Percentiles rank a stretch among this genome's conserved stretches.
phyloP scores from a whole-genome alignment of 2,113 vertebrate genomes.

The Sardina pilchardus region DNA sequence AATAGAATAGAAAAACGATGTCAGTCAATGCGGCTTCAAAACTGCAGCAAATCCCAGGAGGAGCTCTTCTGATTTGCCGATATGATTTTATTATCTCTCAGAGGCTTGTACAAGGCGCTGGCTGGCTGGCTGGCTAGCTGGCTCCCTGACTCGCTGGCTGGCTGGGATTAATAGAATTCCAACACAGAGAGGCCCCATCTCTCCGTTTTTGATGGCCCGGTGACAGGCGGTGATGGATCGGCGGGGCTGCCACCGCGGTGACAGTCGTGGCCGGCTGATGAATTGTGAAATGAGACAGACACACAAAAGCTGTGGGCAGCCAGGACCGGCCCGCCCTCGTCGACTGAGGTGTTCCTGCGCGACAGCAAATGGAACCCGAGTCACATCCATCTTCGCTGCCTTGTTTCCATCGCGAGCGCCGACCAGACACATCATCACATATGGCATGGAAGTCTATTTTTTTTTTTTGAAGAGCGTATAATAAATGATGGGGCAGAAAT shows the following conservation, averaged over 20 bases:
- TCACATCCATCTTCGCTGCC: conserved; percentile 54
- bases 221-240: conserved; percentile 76
- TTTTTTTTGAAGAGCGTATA: not conserved
- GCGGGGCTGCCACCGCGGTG: conserved; percentile 70
- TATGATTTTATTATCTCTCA: conserved; percentile 73
- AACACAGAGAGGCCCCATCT: conserved; percentile 66
- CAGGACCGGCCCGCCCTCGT: conserved; percentile 46
- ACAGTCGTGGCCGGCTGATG: conserved; percentile 78
- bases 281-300: conserved; percentile 87
- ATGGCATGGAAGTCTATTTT: not conserved
- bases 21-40: conserved; percentile 60
- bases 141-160: conserved; percentile 57
- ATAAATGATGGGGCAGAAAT: not conserved
- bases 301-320: conserved; percentile 71
- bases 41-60: conserved; percentile 53
- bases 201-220: conserved; percentile 65
- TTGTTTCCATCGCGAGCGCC: conserved; percentile 32
- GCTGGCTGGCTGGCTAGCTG: conserved; percentile 47
- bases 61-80: conserved; percentile 64
- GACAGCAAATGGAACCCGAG: conserved; percentile 33
- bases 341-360: conserved; percentile 39
- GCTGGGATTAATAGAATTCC: conserved; percentile 71
- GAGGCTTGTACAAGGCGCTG: conserved; percentile 63
- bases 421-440: conserved; percentile 6
- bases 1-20: conserved; percentile 53